Base-by-base conservation (phyloP, 2,113 vertebrate genomes). In the Rutilus rutilus region DNA sequence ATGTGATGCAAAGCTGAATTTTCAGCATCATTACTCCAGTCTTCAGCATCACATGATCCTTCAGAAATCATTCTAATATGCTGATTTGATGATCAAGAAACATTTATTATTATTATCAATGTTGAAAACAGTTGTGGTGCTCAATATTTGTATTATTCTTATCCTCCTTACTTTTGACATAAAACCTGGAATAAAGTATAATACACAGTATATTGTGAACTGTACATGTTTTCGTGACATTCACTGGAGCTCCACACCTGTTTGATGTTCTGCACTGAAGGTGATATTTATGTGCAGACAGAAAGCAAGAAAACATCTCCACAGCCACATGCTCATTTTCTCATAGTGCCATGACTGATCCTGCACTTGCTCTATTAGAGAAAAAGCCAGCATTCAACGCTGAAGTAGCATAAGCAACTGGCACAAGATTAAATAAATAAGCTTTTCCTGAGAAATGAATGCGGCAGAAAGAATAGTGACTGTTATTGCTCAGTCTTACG, bases 341-440 rank as follows among this genome's bases (percentile, higher is more conserved):
- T 82, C 62, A 69, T 3, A 52, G 64, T 23, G 62, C 27, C 21
- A 27, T 82, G 80, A 82, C 62, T 82, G 62, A 82, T 52, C 79
- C 79, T 33, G 64, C 80, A 27, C 19, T 27, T 21, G 62, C 80
- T 36, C 47, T 45, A 21, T 47, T 30, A n/a, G 8, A 25, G 36
- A 65, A 42, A 80, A 81, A 42, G 59, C 7, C 59, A 19, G 15
- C 23, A 82, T 82, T 82, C 80, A 69, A 82, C 12, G 4, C 64
- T 69, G 23, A 82, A 69, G 80, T 69, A 69, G 64, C 64, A 69
- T 12, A 67, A 47, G 27, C 10, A 57, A 76, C 62, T 27, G 50
- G 47, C 33, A 17, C 59, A 60, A 62, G 54, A 74, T 39, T 25
- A 80, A 64, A 74, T 83, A 74, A 79, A 84, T 54, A 69, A 23